These are phyloP conservation scores for Drosophila novamexicana DNA, from an alignment of 1,140 invertebrate genomes.

Conservation along the genomic window DNA sequence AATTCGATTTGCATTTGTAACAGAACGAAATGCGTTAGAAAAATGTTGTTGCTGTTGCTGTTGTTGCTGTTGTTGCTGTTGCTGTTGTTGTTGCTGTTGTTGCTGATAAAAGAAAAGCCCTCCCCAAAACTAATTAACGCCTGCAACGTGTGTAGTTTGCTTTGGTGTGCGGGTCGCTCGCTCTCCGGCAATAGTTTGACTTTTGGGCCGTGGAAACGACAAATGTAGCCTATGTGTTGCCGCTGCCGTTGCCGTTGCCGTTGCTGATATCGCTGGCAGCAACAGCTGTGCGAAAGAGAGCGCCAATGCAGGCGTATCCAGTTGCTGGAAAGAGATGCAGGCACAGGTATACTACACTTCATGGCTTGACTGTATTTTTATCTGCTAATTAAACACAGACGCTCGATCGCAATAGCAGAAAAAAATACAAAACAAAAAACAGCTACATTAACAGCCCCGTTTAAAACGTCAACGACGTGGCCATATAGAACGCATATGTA, in stretches of 20 bases:
- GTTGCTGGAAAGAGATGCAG: constrained; percentile 11
- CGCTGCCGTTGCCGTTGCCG: constrained; percentile 23
- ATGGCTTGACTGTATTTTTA: constrained; percentile 76
- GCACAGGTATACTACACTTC: constrained; percentile 46
- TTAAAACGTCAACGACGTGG: constrained; percentile 75
- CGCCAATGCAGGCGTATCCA: constrained; percentile 4
- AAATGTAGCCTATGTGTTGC: constrained; percentile 20
- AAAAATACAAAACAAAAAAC: constrained; percentile 18
- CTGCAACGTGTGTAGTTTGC: constrained; percentile 64
- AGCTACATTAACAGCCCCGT: constrained; percentile 60
- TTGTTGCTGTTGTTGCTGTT: constrained; percentile 3
- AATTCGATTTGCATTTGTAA: constrained; percentile 75
- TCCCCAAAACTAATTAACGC: constrained; percentile 80
- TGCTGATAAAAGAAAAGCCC: constrained; percentile 79
- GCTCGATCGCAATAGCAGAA: constrained; percentile 64
- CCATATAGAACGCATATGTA: constrained; percentile 53
- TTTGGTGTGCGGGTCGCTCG: constrained; percentile 20
- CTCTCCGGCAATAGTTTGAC: constrained; percentile 19
- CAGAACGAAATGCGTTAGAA: constrained; percentile 77
- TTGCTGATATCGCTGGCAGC: constrained; percentile 34
- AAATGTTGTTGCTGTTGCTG: constrained; percentile 9
- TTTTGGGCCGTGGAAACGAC: constrained; percentile 25
- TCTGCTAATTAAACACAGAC: constrained; percentile 83
- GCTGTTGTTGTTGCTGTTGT: constrained; percentile 8
- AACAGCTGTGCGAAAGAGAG: constrained; percentile 21